A percentile compares a stretch with the other conserved stretches of the same genome.
These are phyloP conservation scores for Ditylenchus weischeri DNA, from an alignment of 2,888 invertebrate genomes.

Conservation along the genomic window DNA sequence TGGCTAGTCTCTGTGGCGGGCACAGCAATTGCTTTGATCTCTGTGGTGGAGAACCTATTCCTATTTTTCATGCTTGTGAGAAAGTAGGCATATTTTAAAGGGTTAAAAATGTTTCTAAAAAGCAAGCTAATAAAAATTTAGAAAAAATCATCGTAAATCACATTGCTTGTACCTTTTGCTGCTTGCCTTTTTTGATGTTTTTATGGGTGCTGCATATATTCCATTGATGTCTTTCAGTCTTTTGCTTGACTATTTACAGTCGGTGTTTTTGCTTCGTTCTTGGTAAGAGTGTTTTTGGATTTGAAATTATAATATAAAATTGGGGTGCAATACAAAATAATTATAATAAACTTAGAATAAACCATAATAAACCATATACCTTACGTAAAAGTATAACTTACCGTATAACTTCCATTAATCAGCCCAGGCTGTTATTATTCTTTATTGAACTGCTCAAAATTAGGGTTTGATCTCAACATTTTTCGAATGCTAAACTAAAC, in stretches of 20 bases:
- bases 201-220: conserved; percentile 51
- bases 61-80: conserved; percentile 47
- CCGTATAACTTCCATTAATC: too few species aligned
- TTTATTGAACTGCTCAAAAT: too few species aligned
- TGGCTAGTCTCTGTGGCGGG: conserved; percentile 29
- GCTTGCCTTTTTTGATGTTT: conserved; percentile 55
- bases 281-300: conserved; percentile 38
- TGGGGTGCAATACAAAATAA: too few species aligned
- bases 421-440: too few species aligned
- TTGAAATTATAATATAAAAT: background rate
- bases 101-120: conserved; percentile 9
- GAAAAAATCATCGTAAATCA: conserved; percentile 43
- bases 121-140: conserved; percentile 3
- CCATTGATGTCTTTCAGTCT: conserved; percentile 54
- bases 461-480: too few species aligned
- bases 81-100: conserved; percentile 28
- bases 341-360: too few species aligned
- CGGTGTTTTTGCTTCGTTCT: conserved; percentile 39
- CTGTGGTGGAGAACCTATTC: conserved; percentile 50
- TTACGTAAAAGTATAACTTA: too few species aligned
- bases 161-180: conserved; percentile 54
- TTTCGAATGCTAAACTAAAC: too few species aligned
- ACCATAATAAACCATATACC: too few species aligned
- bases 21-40: conserved; percentile 43
- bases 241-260: conserved; percentile 48